Evolutionary conservation across 2,888 invertebrate genomes (phyloP), one percentile per base, ranked within the genome.

Genomic region (Luperina testacea): DNA sequence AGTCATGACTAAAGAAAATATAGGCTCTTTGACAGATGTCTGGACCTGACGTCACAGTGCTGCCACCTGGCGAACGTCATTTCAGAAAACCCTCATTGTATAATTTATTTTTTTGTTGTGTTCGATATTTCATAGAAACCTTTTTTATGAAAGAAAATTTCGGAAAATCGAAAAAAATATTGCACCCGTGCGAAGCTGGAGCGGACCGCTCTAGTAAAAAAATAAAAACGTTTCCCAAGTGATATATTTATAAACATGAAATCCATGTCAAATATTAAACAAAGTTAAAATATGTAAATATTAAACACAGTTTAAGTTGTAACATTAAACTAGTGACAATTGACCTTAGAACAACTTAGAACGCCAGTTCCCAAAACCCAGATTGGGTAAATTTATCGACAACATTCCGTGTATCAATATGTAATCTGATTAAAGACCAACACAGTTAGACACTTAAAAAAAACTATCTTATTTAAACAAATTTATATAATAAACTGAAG

Each of bases 381-480:
- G 51, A 88, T 88, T 88, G 77, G 71, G 87, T 51, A 85, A 87
- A 86, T 5, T 64, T 80, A 86, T 83, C 86, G 86, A 82, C 83
- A 72, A 53, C 32, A 83, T 70, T 67, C 59, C 51, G 61, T 69
- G 27, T 45, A 77, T 70, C n/a, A 27, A 82, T 76, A 75, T 72
- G 78, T 80, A 84, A 85, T 70, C 27, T 0, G 0, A 57, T 59
- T 11, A 64, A 0, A 17, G 1, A 53, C 75, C 77, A 71, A 13
- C 13, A 9, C 45, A 68, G 11, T 0, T 6, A 45, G 73, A 72
- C 61, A 68, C 75, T 38, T 45, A 2, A 42, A 42, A 63, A 42
- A 17, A 57, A 42, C 45, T 45, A 45, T 45, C 13, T 48, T 42
- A 13, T 4, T 59, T 20, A 3, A 7, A 17, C 8, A 24, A 24